These are phyloP conservation scores for Nesospiza acunhae DNA, from an alignment of 2,113 vertebrate genomes.

Conservation along the genomic window DNA sequence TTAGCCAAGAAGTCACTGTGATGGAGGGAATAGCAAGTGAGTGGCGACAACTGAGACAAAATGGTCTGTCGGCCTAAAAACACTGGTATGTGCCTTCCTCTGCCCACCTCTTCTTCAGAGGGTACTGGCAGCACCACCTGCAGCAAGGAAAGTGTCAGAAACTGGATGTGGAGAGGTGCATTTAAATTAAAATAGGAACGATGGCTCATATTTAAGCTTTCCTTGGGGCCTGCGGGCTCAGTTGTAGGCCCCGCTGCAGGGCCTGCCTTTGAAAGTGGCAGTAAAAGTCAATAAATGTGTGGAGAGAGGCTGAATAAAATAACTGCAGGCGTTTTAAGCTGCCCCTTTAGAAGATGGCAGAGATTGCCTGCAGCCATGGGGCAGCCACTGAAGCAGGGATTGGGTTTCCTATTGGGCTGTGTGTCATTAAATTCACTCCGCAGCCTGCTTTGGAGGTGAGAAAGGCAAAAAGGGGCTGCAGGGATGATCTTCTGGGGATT, in stretches of 20 bases:
- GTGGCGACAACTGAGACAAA: not conserved
- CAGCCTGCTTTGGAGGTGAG: slow-evolving; percentile 7
- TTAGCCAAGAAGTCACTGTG: not conserved
- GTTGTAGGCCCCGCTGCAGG: not conserved
- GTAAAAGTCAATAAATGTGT: not conserved
- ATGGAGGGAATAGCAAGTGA: not conserved
- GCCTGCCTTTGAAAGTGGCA: not conserved
- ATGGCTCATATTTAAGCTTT: fast-evolving
- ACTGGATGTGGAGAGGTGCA: not conserved
- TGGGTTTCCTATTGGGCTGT: not conserved
- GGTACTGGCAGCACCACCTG: not conserved
- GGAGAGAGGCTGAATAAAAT: not conserved
- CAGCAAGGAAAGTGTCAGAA: not conserved
- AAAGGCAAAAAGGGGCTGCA: not conserved
- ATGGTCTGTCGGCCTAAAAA: not conserved
- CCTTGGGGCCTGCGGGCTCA: no score
- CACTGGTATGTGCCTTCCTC: not conserved
- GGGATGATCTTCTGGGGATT: not conserved
- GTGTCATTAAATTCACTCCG: not conserved
- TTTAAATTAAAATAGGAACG: not conserved
- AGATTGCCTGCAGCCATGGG: not conserved
- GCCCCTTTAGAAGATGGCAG: not conserved
- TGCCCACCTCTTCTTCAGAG: not conserved
- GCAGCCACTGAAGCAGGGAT: not conserved
- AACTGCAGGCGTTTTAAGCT: not conserved